These are phyloP conservation scores for Macrotus californicus DNA, from an alignment of 2,113 vertebrate genomes.

Conservation along the genomic window DNA sequence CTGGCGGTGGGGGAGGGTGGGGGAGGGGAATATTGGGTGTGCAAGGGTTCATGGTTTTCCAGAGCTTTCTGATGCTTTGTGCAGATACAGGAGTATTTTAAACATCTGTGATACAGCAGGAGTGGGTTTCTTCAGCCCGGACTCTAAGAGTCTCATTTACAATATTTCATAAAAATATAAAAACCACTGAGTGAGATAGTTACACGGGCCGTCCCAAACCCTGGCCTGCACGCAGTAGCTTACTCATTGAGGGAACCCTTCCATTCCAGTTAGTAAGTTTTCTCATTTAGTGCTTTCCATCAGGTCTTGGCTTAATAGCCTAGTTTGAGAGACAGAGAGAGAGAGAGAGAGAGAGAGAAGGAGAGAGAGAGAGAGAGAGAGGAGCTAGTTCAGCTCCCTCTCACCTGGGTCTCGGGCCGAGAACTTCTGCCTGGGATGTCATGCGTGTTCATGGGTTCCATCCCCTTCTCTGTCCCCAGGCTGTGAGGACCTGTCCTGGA, in stretches of 20 bases:
- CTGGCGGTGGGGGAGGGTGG: conserved; percentile 62
- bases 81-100: conserved; percentile 32
- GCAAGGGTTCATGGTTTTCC: conserved; percentile 38
- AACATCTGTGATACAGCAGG: conserved; percentile 40
- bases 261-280: conserved; percentile 7
- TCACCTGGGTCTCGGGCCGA: too few species aligned
- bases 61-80: conserved; percentile 54
- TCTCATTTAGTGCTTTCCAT: not conserved
- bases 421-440: too few species aligned
- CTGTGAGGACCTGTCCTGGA: too few species aligned
- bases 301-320: conserved; percentile 18
- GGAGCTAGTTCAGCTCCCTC: not conserved
- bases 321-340: not conserved
- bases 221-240: not conserved
- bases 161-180: conserved; percentile 11
- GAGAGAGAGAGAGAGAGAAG: too few species aligned
- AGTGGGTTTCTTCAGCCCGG: conserved; percentile 16
- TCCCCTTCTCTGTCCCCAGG: too few species aligned
- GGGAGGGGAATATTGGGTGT: conserved; percentile 43
- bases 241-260: conserved; percentile 4
- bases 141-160: not conserved
- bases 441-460: too few species aligned
- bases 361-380: too few species aligned
- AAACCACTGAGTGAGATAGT: not conserved
- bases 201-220: not conserved